Percentiles rank a stretch among this genome's conserved stretches.
These are phyloP conservation scores for Acridotheres tristis DNA, from an alignment of 2,797 vertebrate species.

Conservation along the genomic window DNA sequence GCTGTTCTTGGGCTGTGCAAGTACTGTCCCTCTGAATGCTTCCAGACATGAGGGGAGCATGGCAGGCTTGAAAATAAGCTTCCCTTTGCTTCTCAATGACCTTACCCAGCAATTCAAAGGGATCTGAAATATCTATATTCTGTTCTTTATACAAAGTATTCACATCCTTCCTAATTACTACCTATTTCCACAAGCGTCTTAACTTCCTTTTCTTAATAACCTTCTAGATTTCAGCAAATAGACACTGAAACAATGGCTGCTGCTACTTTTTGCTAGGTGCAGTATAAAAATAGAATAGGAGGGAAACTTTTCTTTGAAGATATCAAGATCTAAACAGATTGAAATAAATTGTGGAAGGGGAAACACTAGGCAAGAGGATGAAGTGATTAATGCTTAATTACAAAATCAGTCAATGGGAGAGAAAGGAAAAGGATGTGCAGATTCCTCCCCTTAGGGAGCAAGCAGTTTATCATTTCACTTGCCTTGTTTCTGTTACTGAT, in stretches of 20 bases:
- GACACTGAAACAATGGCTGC: constrained; percentile 21
- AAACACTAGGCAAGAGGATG: neutral
- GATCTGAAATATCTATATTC: constrained; percentile 13
- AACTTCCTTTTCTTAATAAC: constrained; percentile 54
- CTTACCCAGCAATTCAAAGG: neutral
- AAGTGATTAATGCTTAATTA: neutral
- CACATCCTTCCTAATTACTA: constrained; percentile 53
- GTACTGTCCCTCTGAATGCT: neutral
- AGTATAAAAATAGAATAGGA: constrained; percentile 13
- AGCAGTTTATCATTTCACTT: constrained; percentile 8
- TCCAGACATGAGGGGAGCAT: neutral
- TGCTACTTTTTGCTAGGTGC: neutral
- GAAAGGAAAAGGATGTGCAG: constrained; percentile 22
- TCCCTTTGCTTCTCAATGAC: neutral
- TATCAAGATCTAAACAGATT: neutral
- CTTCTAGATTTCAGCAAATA: constrained; percentile 1
- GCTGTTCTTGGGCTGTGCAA: neutral
- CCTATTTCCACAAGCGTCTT: constrained; percentile 31
- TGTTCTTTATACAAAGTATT: constrained; percentile 17
- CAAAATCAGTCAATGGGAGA: neutral
- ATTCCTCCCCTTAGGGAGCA: neutral
- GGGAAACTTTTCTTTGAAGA: constrained; percentile 14
- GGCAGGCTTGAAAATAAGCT: neutral
- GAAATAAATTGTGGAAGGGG: constrained; percentile 36
- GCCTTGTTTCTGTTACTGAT: neutral